Evolutionary conservation across 2,797 vertebrate genomes (phyloP).

Genomic region (Australoheros facetus): DNA sequence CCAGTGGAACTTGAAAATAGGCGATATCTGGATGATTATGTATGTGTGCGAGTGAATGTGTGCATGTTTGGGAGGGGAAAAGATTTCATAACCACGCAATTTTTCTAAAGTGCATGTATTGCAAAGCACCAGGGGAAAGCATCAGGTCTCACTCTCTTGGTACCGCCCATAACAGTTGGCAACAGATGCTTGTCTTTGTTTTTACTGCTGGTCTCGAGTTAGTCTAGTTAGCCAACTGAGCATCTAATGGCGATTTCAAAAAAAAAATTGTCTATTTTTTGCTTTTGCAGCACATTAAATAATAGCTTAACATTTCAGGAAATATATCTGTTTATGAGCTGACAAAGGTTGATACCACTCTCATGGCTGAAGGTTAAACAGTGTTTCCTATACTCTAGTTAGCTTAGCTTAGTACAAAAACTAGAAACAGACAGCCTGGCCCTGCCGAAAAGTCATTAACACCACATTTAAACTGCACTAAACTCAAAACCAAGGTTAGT

Average conservation of each 20-base stretch:
- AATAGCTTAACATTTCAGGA: background rate
- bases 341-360: background rate
- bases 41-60: background rate
- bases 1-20: constrained; percentile 51
- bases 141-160: background rate
- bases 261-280: background rate
- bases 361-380: background rate
- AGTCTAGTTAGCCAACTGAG: background rate
- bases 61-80: background rate
- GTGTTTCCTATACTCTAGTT: background rate
- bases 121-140: background rate
- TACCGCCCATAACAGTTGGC: background rate
- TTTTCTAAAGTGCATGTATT: constrained; percentile 10
- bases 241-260: background rate
- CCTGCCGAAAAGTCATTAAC: background rate
- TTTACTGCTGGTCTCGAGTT: background rate
- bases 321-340: background rate
- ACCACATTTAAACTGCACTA: background rate
- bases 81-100: background rate
- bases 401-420: background rate
- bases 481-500: background rate
- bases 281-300: background rate
- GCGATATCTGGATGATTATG: constrained; percentile 5
- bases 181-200: background rate
- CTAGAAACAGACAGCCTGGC: background rate